Percentiles rank a stretch among this genome's conserved stretches.
Conservation (phyloP, 2,888 invertebrate genomes). For the Torymus aiolomorphi region DNA sequence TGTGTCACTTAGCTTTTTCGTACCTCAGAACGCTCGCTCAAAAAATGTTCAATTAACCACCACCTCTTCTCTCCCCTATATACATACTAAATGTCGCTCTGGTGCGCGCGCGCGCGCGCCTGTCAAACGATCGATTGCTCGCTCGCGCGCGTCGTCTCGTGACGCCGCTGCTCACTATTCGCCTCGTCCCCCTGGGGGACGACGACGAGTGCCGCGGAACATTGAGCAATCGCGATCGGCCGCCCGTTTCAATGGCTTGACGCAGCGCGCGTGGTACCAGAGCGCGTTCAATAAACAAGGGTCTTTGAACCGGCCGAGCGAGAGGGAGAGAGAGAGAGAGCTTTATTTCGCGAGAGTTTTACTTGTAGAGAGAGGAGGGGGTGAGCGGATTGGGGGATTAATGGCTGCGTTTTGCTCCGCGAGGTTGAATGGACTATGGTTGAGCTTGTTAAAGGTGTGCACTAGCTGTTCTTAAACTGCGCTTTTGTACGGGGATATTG, state of each 20-base stretch:
- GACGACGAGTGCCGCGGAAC: conserved; percentile 7
- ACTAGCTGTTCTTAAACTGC: too few species aligned
- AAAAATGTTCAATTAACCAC: conserved; percentile 37
- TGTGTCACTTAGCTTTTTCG: too few species aligned
- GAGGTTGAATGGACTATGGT: too few species aligned
- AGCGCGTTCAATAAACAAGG: conserved; percentile 46
- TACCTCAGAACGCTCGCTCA: too few species aligned
- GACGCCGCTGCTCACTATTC: not conserved
- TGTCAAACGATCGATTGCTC: conserved; percentile 36
- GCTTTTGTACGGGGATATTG: too few species aligned
- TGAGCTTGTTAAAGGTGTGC: too few species aligned
- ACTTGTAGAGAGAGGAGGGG: not conserved
- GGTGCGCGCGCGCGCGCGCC: conserved; percentile 6
- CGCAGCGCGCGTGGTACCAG: too few species aligned
- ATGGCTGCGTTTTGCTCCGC: too few species aligned
- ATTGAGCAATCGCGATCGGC: conserved; percentile 52
- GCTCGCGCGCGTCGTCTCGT: conserved; percentile 14
- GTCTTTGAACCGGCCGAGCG: conserved; percentile 30
- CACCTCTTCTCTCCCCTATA: not conserved
- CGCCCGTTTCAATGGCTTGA: conserved; percentile 34
- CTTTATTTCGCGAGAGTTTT: not conserved
- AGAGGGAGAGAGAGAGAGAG: too few species aligned
- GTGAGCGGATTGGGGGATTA: not conserved
- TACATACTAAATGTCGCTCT: not conserved
- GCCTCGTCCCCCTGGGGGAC: too few species aligned